Evolutionary conservation across 1,140 invertebrate genomes (phyloP).

Genomic region (Pseudomyrmex flavicornis): DNA sequence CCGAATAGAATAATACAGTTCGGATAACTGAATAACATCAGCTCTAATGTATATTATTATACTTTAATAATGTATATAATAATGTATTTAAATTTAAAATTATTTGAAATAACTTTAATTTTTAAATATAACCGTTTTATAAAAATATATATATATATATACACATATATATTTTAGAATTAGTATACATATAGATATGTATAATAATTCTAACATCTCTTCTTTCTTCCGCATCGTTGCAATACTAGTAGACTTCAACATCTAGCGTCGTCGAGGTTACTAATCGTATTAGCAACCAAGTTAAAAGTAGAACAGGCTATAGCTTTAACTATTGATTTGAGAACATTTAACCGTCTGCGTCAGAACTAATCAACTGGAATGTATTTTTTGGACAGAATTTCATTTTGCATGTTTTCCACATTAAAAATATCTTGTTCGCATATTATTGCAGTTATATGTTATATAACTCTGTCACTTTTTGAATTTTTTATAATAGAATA

Average conservation of each 20-base stretch:
- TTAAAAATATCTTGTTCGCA: slow-evolving; percentile 18
- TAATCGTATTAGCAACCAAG: slow-evolving; percentile 48
- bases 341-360: slow-evolving; percentile 49
- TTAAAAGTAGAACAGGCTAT: slow-evolving; percentile 54
- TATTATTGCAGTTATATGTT: neutral
- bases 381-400: slow-evolving; percentile 37
- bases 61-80: no score
- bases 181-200: slow-evolving; percentile 6
- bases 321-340: slow-evolving; percentile 55
- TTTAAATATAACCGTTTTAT: no score
- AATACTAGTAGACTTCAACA: slow-evolving; percentile 21
- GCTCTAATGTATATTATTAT: no score
- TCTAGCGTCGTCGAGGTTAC: slow-evolving; percentile 43
- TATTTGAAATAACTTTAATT: no score
- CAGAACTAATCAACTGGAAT: slow-evolving; percentile 38
- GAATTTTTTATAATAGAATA: neutral
- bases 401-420: slow-evolving; percentile 44
- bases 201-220: slow-evolving; percentile 28
- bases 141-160: no score
- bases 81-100: no score
- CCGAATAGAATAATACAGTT: no score
- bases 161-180: no score
- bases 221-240: neutral
- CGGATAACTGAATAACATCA: no score
- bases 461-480: no score